Evolutionary conservation across 2,797 vertebrate genomes (phyloP), one percentile per base, ranked within the genome.

Genomic region (Melanotaenia trifasciata): DNA sequence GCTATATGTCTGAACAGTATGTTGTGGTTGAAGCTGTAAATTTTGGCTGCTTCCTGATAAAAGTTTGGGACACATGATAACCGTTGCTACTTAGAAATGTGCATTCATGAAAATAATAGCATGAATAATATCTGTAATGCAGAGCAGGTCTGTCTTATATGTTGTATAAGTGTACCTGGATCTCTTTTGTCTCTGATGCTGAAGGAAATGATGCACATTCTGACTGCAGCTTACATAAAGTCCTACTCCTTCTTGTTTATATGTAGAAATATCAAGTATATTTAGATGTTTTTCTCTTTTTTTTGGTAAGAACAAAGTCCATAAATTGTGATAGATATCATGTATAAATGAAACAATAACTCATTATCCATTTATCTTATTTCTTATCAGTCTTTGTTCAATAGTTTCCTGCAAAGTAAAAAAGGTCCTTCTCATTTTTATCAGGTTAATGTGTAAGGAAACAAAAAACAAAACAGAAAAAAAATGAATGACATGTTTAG

Each of bases 381-480:
- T 64, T 61, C 61, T 45, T 9, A 30, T 58, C 40, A 0, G 12
- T 43, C 65, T 80, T 80, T 77, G 73, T 82, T 74, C 38, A 10
- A 12, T 0, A 14, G 56, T 72, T 64, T 57, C 58, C 51, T 60
- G 65, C 36, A 70, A 57, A 62, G 59, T 7, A 38, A 33, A 73
- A 67, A 58, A 22, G 22, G 8, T 66, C 57, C 9, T 18, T 58
- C 68, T 76, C 76, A 67, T 2, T 20, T 62, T 57, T 16, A 54
- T 20, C 45, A 2, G 3, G 12, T 12, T 20, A 51, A n/a, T 1
- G 20, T 47, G 26, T 30, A n/a, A 69, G 47, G 36, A 63, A 32
- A 36, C 14, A 8, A 64, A n/a, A 6, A 50, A 36, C 35, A 36
- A 32, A n/a, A 60, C 20, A 2, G 10, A 30, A 12, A 13, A 36